A percentile compares a stretch with the other conserved stretches of the same genome.
Evolutionary conservation across 2,888 invertebrate genomes (phyloP).

Genomic region (Bellardia pandia): DNA sequence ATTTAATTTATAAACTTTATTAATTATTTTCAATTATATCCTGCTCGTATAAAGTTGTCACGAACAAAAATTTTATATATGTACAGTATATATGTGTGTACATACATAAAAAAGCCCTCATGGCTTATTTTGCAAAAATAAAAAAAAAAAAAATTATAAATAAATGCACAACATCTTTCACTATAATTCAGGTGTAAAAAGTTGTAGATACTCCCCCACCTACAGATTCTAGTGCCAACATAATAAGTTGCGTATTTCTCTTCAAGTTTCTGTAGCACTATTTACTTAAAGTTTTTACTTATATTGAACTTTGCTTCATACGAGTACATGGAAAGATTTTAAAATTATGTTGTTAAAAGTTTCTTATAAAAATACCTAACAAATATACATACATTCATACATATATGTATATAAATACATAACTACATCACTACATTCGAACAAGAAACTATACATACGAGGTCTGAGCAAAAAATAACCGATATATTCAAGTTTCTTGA

Average conservation of each 20-base stretch:
- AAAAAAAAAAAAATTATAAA: neutral
- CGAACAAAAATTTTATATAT: neutral
- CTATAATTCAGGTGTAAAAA: neutral
- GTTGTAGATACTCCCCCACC: neutral
- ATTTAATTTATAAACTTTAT: neutral
- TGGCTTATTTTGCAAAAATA: neutral
- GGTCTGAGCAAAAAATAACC: no score
- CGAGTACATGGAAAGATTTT: neutral
- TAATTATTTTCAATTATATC: conserved; percentile 18
- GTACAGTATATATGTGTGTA: no score
- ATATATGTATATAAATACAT: no score
- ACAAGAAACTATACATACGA: neutral
- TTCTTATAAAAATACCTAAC: neutral
- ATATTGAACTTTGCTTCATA: neutral
- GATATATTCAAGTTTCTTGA: no score
- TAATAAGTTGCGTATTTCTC: neutral
- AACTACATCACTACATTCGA: neutral
- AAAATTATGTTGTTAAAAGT: conserved; percentile 2
- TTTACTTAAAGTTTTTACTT: neutral
- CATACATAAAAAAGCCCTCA: neutral
- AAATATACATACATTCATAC: neutral
- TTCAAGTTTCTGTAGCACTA: neutral
- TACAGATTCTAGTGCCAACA: neutral
- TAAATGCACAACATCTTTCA: conserved; percentile 12
- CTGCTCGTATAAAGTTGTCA: neutral